These are phyloP conservation scores for Bubalus kerabau DNA, from an alignment of 2,113 vertebrate genomes.

Conservation along the genomic window DNA sequence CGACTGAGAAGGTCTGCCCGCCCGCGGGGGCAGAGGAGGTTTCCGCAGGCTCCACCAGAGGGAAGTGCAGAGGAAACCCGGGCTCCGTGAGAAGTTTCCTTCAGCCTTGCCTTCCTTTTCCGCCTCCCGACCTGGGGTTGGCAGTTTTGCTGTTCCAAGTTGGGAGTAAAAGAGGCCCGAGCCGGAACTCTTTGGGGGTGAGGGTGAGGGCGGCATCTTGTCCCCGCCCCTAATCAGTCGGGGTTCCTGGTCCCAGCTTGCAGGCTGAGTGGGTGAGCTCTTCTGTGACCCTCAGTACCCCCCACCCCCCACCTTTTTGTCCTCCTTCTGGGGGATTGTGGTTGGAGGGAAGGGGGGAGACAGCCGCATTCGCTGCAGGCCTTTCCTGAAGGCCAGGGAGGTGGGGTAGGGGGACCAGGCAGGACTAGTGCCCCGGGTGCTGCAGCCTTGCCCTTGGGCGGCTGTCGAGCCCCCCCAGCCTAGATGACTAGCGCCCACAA, in stretches of 20 bases:
- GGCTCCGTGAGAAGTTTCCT: neutral
- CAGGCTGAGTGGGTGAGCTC: neutral
- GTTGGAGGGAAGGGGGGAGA: slow-evolving; percentile 32
- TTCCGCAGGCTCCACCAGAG: neutral
- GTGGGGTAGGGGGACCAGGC: neutral
- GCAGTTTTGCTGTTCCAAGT: neutral
- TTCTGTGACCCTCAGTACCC: neutral
- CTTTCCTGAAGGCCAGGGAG: neutral
- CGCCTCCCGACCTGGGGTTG: neutral
- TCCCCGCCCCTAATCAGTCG: neutral
- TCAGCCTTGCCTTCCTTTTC: neutral
- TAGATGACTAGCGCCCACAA: neutral
- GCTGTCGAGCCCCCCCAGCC: neutral
- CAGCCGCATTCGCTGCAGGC: slow-evolving; percentile 40
- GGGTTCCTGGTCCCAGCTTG: neutral
- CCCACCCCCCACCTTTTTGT: neutral
- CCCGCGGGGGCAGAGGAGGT: neutral
- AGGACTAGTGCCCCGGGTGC: neutral
- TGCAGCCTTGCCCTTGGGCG: neutral
- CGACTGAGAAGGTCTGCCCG: neutral
- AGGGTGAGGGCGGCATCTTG: neutral
- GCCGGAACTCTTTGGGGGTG: neutral
- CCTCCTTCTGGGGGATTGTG: neutral
- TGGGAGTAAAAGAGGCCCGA: neutral
- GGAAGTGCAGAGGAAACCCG: neutral